phyloP scores from a whole-genome alignment of 2,888 invertebrate species.

The Drosophila multiciliata region DNA sequence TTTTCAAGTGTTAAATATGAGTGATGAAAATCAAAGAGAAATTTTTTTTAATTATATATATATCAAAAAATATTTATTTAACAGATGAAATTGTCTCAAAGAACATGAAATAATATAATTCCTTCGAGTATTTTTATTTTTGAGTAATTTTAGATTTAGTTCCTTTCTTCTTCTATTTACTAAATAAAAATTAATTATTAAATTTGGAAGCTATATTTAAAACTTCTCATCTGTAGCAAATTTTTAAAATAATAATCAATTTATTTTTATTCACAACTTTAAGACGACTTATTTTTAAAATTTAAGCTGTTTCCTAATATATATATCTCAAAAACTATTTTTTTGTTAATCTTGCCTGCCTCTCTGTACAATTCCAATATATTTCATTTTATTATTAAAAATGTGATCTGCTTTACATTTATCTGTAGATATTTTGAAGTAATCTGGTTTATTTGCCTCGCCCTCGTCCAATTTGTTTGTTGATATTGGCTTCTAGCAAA shows the following conservation, averaged over 20 bases:
- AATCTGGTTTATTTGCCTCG: constrained; percentile 4
- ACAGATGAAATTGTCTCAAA: not conserved
- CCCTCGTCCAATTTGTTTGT: constrained; percentile 47
- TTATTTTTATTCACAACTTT: not conserved
- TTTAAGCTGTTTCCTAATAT: not conserved
- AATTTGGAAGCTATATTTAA: not conserved
- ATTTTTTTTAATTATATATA: not conserved
- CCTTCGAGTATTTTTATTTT: not conserved
- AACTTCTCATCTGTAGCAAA: not conserved
- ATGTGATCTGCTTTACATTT: not conserved
- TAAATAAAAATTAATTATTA: not conserved
- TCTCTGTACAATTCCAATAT: not conserved
- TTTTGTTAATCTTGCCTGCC: not conserved
- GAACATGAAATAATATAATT: not conserved
- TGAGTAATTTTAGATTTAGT: not conserved
- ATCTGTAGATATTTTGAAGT: not conserved
- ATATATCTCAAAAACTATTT: not conserved
- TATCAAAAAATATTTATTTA: not conserved
- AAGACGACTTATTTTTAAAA: not conserved
- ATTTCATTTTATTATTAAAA: not conserved
- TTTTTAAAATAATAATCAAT: not conserved
- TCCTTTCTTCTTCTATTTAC: too few relatives aligned
- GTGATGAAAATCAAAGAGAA: not conserved
- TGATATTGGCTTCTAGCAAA: constrained; percentile 42
- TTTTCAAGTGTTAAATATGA: not conserved